Evolutionary conservation across 2,797 vertebrate species (phyloP), one percentile per base, ranked within the genome.

Genomic region (Rhinatrema bivittatum): DNA sequence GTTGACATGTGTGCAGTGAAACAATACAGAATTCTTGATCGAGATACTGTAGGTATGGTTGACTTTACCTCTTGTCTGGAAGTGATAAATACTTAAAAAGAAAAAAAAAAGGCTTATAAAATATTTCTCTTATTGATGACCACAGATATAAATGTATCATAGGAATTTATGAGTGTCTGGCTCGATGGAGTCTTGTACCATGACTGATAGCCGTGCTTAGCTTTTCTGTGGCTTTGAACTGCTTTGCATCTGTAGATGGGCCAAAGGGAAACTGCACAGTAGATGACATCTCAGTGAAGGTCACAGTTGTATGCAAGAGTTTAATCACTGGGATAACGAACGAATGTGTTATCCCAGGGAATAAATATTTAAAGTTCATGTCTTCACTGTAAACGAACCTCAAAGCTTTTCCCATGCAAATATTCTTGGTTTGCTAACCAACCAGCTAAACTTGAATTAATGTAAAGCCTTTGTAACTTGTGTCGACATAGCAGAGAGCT

Each of bases 351-450:
- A 40, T 50, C 53, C 39, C 40, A 56, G 7, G 0, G 8, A 44
- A 58, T 68, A 70, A 67, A 61, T 63, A 63, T 60, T 72, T 68
- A 67, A 50, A 56, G 18, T 54, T 64, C 54, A 51, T 37, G 58
- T 46, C 46, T 65, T 38, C 43, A 34, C 42, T 48, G 41, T 41
- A 61, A 68, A 55, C 16, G 60, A 51, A 65, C 43, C 64, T 51
- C 59, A 70, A 59, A 62, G 16, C 45, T 46, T 66, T 47, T 44
- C 47, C 36, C 51, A 50, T 46, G 12, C 31, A 47, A 41, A 45
- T 11, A 14, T n/a, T 10, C 16, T 52, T 22, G 42, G 21, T 25
- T 37, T 13, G 33, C 47, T 56, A 46, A 58, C 39, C 4, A 42
- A 13, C 25, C 36, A 40, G 14, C 18, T 2, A 28, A 31, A 26